Evolutionary conservation across 2,797 vertebrate species (phyloP).

Genomic region (Ibycter americanus): DNA sequence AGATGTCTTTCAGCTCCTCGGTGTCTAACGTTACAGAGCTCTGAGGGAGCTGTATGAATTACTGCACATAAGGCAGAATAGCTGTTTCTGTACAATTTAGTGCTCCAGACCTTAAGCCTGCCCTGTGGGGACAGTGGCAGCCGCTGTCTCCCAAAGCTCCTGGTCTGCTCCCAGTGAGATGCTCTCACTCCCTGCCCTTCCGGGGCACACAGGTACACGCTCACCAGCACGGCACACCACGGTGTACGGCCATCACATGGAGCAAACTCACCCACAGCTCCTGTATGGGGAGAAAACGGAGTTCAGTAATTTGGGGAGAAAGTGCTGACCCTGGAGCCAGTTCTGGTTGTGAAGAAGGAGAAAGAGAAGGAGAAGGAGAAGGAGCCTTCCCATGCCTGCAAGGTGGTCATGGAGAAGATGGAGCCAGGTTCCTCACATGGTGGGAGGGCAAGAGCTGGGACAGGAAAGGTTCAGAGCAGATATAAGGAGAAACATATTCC

Average conservation of each 20-base stretch:
- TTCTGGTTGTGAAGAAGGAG: neutral
- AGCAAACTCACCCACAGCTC: neutral
- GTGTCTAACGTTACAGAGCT: neutral
- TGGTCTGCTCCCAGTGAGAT: neutral
- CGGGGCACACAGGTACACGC: accelerated
- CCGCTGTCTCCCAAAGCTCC: neutral
- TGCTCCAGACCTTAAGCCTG: neutral
- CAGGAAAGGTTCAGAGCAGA: neutral
- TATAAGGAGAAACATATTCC: neutral
- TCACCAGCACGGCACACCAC: neutral
- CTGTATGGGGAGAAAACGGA: neutral
- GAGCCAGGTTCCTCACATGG: neutral
- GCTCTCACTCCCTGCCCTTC: neutral
- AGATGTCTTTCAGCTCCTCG: neutral
- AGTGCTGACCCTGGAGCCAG: neutral
- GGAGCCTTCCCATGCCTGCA: neutral
- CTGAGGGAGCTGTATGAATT: neutral
- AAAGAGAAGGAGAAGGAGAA: neutral
- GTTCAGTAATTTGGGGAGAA: neutral
- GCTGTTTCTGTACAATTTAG: neutral
- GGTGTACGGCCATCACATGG: accelerated
- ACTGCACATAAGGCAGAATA: neutral
- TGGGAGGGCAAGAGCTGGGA: neutral
- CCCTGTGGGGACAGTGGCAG: neutral
- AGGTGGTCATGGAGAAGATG: neutral